phyloP scores from a whole-genome alignment of 1,140 invertebrate genomes.

The Tenebrio molitor region DNA sequence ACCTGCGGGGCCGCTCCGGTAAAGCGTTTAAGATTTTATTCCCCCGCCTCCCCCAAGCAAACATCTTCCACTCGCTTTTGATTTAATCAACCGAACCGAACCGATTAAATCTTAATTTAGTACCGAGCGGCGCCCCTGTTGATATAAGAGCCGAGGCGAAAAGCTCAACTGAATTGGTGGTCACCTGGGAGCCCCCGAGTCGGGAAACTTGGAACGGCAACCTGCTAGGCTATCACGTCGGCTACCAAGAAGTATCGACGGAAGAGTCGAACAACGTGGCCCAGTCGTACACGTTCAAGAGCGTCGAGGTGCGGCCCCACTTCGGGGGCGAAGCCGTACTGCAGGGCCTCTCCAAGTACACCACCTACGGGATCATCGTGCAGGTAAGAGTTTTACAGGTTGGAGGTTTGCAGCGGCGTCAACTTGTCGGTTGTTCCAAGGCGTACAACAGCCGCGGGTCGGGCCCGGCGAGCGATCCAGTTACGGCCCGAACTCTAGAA shows the following conservation, averaged over 20 bases:
- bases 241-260: slow-evolving; percentile 80
- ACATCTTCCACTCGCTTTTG: slow-evolving; percentile 3
- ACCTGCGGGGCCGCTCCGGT: too few species aligned
- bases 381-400: slow-evolving; percentile 68
- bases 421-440: slow-evolving; percentile 45
- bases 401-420: neutral
- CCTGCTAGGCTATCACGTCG: slow-evolving; percentile 93
- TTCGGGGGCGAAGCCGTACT: slow-evolving; percentile 77
- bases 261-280: slow-evolving; percentile 65
- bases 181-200: slow-evolving; percentile 91
- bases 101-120: slow-evolving; percentile 67
- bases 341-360: slow-evolving; percentile 84
- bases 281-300: slow-evolving; percentile 78
- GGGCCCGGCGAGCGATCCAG: slow-evolving; percentile 87
- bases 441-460: slow-evolving; percentile 93
- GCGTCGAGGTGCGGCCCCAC: slow-evolving; percentile 76
- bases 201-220: slow-evolving; percentile 92
- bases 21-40: neutral
- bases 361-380: slow-evolving; percentile 90
- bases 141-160: slow-evolving; percentile 89
- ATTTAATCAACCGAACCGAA: slow-evolving; percentile 34
- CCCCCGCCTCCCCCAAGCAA: neutral
- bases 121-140: slow-evolving; percentile 87
- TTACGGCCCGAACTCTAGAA: slow-evolving; percentile 82
- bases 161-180: slow-evolving; percentile 89